phyloP scores from a whole-genome alignment of 2,113 vertebrate genomes.

The Deroptyus accipitrinus region DNA sequence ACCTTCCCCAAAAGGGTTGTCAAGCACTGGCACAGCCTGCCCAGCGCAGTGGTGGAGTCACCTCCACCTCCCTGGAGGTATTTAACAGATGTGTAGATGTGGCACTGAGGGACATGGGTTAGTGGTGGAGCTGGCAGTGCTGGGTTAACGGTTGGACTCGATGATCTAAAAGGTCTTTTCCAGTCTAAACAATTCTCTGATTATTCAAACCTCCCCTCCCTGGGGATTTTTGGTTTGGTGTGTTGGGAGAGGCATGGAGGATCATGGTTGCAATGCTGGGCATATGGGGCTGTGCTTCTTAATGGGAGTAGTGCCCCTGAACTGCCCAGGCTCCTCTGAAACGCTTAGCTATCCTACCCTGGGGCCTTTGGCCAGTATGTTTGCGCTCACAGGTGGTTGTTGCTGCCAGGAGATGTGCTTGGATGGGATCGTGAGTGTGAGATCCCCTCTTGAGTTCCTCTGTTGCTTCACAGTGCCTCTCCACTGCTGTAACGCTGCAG shows the following conservation, averaged over 20 bases:
- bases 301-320: neutral
- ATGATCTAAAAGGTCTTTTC: neutral
- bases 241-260: neutral
- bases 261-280: neutral
- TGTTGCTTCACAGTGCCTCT: neutral
- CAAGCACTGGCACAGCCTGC: neutral
- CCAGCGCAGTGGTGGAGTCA: neutral
- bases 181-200: neutral
- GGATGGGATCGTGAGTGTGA: neutral
- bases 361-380: fast-evolving
- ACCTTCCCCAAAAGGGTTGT: neutral
- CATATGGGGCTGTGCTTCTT: neutral
- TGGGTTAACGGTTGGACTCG: neutral
- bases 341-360: neutral
- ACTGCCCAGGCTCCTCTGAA: neutral
- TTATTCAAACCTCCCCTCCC: neutral
- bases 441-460: neutral
- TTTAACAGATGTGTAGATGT: neutral
- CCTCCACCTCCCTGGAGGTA: neutral
- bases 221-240: neutral
- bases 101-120: neutral
- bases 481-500: neutral
- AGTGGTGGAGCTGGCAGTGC: neutral
- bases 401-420: neutral
- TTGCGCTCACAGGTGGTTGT: neutral